phyloP scores from a whole-genome alignment of 2,113 vertebrate genomes.

The Diphyllodes magnificus region DNA sequence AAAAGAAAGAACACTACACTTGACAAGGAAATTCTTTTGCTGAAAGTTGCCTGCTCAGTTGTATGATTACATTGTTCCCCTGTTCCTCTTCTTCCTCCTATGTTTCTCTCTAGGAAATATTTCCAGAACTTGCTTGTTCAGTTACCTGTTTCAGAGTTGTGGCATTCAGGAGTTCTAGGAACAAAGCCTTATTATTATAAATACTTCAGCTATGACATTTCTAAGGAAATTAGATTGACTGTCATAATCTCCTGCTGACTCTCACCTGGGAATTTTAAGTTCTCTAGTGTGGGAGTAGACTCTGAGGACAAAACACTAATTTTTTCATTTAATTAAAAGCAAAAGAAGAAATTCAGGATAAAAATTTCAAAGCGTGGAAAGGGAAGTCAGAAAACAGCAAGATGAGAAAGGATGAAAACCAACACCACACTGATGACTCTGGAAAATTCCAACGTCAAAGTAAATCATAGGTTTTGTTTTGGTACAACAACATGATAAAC shows the following conservation, averaged over 20 bases:
- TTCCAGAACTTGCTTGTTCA: neutral
- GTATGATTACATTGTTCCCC: neutral
- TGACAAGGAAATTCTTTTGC: neutral
- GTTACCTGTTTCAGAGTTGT: neutral
- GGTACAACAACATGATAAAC: neutral
- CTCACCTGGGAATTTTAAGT: neutral
- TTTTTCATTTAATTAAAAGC: neutral
- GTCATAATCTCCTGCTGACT: neutral
- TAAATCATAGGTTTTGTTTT: neutral
- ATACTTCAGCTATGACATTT: neutral
- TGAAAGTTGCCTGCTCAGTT: neutral
- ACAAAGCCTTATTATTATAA: neutral
- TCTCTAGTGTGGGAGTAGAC: neutral
- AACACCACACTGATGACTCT: neutral
- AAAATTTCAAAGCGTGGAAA: neutral
- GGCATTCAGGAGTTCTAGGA: neutral
- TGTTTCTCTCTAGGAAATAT: neutral
- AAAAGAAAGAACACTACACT: neutral
- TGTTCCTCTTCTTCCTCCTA: neutral
- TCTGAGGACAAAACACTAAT: neutral
- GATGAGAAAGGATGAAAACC: neutral
- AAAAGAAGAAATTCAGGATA: neutral
- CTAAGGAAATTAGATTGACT: neutral
- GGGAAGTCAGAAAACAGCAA: neutral
- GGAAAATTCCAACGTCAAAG: neutral